Evolutionary conservation across 92 coral and sea anemone species (phyloP).

Genomic region (Hydrozoanthus gracilis): DNA sequence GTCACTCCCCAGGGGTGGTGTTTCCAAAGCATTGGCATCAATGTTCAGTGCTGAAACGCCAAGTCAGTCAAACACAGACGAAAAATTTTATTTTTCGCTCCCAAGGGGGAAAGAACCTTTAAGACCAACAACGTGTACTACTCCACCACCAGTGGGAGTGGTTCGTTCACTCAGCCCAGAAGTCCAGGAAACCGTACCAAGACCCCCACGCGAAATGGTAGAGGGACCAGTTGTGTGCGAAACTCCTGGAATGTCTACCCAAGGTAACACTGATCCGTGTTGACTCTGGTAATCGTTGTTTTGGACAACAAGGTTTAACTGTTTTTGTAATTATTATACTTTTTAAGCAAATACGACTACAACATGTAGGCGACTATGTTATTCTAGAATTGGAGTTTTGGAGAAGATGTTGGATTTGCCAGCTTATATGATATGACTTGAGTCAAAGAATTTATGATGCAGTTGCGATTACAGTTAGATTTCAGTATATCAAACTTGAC

Average conservation of each 20-base stretch:
- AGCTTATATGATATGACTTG: too few species aligned
- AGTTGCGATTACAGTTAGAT: too few species aligned
- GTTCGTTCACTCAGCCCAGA: conserved; percentile 50
- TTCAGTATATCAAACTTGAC: too few species aligned
- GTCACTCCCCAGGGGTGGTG: conserved; percentile 26
- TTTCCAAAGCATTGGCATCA: conserved; percentile 53
- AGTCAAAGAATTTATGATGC: too few species aligned
- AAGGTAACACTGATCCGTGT: conserved; percentile 51
- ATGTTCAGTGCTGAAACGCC: conserved; percentile 73
- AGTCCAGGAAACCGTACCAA: conserved; percentile 50
- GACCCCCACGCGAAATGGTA: conserved; percentile 11
- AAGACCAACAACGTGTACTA: conserved; percentile 70
- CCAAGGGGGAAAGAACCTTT: conserved; percentile 76
- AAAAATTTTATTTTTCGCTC: conserved; percentile 83
- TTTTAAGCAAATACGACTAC: too few species aligned
- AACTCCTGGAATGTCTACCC: conserved; percentile 78
- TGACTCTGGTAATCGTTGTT: not conserved
- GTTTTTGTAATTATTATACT: not conserved
- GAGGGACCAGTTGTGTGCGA: conserved; percentile 64
- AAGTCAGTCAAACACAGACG: conserved; percentile 74
- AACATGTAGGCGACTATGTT: too few species aligned
- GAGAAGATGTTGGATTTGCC: too few species aligned
- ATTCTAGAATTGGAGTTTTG: too few species aligned
- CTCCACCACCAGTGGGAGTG: conserved; percentile 77
- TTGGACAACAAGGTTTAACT: not conserved